Conservation (phyloP, 2,113 vertebrate species). For the Pungitius pungitius region DNA sequence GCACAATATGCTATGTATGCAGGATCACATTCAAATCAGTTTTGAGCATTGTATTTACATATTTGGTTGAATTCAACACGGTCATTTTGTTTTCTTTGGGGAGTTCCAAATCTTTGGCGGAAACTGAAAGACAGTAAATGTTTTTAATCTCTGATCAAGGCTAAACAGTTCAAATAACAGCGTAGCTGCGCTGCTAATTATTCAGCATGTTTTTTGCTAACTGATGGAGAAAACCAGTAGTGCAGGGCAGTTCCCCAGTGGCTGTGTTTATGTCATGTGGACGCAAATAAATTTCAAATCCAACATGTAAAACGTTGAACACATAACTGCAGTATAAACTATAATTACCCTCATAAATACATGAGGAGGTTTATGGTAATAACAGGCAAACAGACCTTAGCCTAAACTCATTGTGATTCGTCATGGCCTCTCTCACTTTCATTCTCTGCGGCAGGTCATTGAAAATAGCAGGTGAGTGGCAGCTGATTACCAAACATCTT, state of each 20-base stretch:
- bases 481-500: constrained; percentile 69
- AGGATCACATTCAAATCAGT: neutral
- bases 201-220: neutral
- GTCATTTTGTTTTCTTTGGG: neutral
- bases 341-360: neutral
- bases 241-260: neutral
- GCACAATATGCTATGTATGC: neutral
- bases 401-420: constrained; percentile 49
- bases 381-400: neutral
- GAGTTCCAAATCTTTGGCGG: neutral
- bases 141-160: neutral
- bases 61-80: neutral
- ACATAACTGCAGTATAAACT: neutral
- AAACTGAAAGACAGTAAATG: neutral
- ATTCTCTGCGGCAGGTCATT: constrained; percentile 25
- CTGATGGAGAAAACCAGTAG: neutral
- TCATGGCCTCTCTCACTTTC: constrained; percentile 30
- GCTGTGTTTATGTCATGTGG: neutral
- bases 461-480: constrained; percentile 51
- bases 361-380: constrained; percentile 1
- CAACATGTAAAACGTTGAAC: neutral
- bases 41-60: neutral
- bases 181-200: neutral
- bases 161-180: neutral
- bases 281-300: neutral